phyloP scores from a whole-genome alignment of 2,113 vertebrate species.

The Coptodon rendalli region DNA sequence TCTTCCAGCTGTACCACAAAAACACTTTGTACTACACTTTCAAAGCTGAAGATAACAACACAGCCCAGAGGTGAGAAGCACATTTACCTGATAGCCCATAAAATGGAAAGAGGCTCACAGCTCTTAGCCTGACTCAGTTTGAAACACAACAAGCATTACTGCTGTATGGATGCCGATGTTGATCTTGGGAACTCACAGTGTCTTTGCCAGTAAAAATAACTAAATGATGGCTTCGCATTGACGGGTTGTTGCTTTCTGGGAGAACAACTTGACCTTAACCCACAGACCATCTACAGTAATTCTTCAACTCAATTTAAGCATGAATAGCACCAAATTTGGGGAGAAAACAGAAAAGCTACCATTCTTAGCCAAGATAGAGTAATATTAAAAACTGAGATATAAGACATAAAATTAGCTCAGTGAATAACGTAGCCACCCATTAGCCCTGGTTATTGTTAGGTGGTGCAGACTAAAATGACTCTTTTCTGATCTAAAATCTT shows the following conservation, averaged over 20 bases:
- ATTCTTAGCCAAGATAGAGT: neutral
- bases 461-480: neutral
- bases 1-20: slow-evolving; percentile 97
- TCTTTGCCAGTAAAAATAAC: neutral
- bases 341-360: neutral
- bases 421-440: neutral
- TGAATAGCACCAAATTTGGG: neutral
- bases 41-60: slow-evolving; percentile 81
- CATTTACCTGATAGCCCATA: neutral
- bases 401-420: neutral
- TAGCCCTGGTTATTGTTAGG: neutral
- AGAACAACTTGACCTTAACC: neutral
- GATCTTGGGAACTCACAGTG: neutral
- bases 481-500: neutral
- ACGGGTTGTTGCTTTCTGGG: neutral
- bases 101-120: neutral
- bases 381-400: neutral
- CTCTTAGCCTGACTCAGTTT: neutral
- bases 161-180: neutral
- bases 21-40: slow-evolving; percentile 93
- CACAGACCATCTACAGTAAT: neutral
- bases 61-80: slow-evolving; percentile 82
- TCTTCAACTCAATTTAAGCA: neutral
- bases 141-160: neutral
- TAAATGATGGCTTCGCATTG: neutral